Percentiles rank a stretch among this genome's conserved stretches.
These are phyloP conservation scores for Heteromormyrus szaboi DNA, from an alignment of 2,797 vertebrate genomes.

Conservation along the genomic window DNA sequence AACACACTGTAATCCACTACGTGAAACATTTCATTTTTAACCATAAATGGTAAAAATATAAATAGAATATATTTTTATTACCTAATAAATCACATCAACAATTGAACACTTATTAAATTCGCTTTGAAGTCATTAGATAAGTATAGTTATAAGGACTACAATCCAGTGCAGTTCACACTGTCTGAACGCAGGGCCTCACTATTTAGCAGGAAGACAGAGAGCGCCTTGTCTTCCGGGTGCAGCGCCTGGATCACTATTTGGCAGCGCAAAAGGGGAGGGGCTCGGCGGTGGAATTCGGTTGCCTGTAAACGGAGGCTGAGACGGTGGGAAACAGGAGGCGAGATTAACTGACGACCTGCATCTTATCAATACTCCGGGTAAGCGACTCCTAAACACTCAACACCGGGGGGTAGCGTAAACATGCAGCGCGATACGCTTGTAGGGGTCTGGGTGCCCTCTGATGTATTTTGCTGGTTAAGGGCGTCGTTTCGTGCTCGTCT, in stretches of 20 bases:
- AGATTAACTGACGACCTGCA: conserved; percentile 46
- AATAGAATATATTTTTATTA: background rate
- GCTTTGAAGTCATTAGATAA: background rate
- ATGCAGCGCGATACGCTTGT: background rate
- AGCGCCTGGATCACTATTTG: conserved; percentile 41
- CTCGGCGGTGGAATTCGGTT: conserved; percentile 42
- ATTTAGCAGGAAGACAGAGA: conserved; percentile 41
- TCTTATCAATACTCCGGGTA: conserved; percentile 44
- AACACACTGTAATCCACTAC: background rate
- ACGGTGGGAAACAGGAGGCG: conserved; percentile 31
- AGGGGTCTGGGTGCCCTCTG: background rate
- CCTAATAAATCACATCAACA: background rate
- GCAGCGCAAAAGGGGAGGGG: conserved; percentile 42
- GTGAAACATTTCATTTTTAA: background rate
- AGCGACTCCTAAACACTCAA: conserved; percentile 41
- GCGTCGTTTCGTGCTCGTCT: conserved; percentile 30
- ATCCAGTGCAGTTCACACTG: background rate
- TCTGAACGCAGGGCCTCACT: conserved; percentile 20
- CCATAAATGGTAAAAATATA: background rate
- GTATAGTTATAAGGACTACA: background rate
- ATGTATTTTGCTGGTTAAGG: conserved; percentile 22
- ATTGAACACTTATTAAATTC: background rate
- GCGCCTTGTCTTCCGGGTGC: background rate
- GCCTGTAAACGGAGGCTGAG: conserved; percentile 37
- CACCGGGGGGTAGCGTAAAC: conserved; percentile 41